phyloP scores from a whole-genome alignment of 2,797 vertebrate species.

The Eulemur mongoz region DNA sequence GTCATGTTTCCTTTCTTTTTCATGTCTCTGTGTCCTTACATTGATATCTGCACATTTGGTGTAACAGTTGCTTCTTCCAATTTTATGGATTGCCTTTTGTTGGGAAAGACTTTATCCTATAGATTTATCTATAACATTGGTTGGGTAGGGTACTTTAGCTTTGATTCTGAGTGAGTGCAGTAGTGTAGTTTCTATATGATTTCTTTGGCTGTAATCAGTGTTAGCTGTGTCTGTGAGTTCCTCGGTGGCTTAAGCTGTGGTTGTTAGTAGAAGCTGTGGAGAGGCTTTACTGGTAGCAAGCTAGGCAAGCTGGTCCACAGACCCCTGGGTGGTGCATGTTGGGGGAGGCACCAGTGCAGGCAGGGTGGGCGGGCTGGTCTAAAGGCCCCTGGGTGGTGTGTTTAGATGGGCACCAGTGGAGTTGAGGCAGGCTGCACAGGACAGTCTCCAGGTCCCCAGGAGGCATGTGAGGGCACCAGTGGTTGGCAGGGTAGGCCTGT shows the following conservation, averaged over 20 bases:
- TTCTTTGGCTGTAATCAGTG: neutral
- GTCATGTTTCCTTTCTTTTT: neutral
- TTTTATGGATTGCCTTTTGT: neutral
- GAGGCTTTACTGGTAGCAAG: neutral
- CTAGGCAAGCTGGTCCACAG: no score
- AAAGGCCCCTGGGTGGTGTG: no score
- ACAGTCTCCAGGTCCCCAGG: neutral
- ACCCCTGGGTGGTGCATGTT: no score
- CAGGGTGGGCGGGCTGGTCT: neutral
- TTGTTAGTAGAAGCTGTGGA: neutral
- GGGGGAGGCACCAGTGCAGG: no score
- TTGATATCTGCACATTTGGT: neutral
- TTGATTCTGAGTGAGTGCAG: neutral
- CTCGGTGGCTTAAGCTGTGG: neutral
- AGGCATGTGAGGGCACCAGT: neutral
- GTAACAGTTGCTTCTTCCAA: neutral
- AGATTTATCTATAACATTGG: neutral
- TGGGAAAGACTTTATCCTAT: neutral
- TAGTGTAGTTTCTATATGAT: neutral
- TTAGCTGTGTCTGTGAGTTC: neutral
- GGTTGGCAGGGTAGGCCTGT: no score
- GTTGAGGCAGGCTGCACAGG: neutral
- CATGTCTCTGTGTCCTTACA: neutral
- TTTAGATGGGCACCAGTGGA: no score
- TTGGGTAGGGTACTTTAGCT: neutral